These are phyloP conservation scores for Aphaenogaster rudis DNA, from an alignment of 1,140 invertebrate genomes.

Conservation along the genomic window DNA sequence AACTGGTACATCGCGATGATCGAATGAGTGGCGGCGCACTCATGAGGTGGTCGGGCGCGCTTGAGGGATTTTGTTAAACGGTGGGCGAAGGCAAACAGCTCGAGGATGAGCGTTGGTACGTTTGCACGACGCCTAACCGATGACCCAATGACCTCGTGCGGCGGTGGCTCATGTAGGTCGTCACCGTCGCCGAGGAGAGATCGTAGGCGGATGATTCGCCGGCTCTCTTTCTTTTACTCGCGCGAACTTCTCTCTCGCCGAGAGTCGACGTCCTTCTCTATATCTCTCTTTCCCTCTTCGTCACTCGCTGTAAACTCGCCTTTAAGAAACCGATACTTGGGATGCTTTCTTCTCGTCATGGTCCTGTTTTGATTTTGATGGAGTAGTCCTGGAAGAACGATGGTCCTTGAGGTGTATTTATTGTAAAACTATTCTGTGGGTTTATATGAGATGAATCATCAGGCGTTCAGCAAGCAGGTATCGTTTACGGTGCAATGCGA, in stretches of 20 bases:
- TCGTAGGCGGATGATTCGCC: constrained; percentile 75
- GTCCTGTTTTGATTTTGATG: constrained; percentile 48
- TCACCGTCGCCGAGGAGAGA: constrained; percentile 77
- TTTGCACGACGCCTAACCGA: constrained; percentile 65
- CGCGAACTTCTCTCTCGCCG: background rate
- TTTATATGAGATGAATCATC: constrained; percentile 24
- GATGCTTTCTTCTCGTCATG: constrained; percentile 3
- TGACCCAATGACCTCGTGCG: constrained; percentile 81
- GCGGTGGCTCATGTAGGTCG: constrained; percentile 80
- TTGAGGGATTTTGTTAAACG: constrained; percentile 60
- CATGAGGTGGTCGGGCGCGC: constrained; percentile 23
- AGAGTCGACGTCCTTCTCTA: background rate
- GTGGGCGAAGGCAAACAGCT: constrained; percentile 58
- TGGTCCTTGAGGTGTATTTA: constrained; percentile 31
- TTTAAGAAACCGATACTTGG: constrained; percentile 38
- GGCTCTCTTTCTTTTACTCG: constrained; percentile 10
- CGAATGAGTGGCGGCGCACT: constrained; percentile 26
- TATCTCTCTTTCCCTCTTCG: background rate
- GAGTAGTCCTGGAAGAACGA: constrained; percentile 18
- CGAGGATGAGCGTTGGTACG: constrained; percentile 49
- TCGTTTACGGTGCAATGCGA: constrained; percentile 34
- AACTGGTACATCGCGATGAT: constrained; percentile 58
- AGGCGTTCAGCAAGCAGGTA: background rate
- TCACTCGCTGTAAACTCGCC: constrained; percentile 5
- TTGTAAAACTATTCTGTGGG: constrained; percentile 36